Evolutionary conservation across 2,888 invertebrate species (phyloP).

Genomic region (Asteroscopus sphinx): DNA sequence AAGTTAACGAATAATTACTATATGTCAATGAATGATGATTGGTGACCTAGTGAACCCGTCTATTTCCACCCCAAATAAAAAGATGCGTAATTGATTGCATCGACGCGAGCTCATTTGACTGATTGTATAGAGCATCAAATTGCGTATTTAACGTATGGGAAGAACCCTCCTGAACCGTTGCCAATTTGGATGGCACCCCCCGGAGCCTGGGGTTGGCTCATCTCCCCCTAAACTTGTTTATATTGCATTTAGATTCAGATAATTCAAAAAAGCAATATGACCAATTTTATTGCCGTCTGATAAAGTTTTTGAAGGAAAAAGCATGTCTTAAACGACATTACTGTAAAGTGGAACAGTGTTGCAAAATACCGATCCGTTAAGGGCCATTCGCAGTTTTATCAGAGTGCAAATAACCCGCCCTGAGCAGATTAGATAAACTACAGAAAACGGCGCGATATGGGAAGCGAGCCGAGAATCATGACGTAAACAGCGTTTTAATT

Average conservation of each 20-base stretch:
- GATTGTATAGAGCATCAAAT: constrained; percentile 86
- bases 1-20: constrained; percentile 42
- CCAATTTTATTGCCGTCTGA: constrained; percentile 48
- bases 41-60: constrained; percentile 76
- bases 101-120: constrained; percentile 85
- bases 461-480: constrained; percentile 69
- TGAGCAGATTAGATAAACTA: constrained; percentile 85
- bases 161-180: constrained; percentile 83
- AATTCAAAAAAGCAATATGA: constrained; percentile 72
- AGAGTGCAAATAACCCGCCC: constrained; percentile 86
- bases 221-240: constrained; percentile 73
- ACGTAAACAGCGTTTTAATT: constrained; percentile 67
- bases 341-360: constrained; percentile 63
- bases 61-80: constrained; percentile 73
- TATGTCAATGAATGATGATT: constrained; percentile 61
- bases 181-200: constrained; percentile 81
- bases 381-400: constrained; percentile 83
- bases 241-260: constrained; percentile 72
- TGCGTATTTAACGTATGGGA: constrained; percentile 88
- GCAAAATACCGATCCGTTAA: constrained; percentile 77
- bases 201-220: constrained; percentile 63
- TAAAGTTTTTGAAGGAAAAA: constrained; percentile 42
- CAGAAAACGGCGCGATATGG: constrained; percentile 76
- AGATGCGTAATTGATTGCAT: constrained; percentile 87
- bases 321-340: constrained; percentile 36